Evolutionary conservation across 1,140 invertebrate genomes (phyloP), one percentile per base, ranked within the genome.

Genomic region (Wiebesia pumilae): DNA sequence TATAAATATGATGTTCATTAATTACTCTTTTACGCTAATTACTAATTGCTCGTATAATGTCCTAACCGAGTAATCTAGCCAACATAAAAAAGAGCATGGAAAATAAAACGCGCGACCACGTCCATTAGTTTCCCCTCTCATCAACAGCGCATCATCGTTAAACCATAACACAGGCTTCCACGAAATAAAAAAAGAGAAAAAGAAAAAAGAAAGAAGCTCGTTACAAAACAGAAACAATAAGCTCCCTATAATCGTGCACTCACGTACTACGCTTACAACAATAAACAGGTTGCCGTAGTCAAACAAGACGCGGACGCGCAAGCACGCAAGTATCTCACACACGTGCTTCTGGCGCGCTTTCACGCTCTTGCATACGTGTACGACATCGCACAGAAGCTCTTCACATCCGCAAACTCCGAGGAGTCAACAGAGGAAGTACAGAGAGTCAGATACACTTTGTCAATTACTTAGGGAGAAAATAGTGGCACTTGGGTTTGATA

Each of bases 201-300:
- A 77, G 51, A 73, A 54, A 24, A 73, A 71, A 82, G n/a, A 30
- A 71, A 40, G 47, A 43, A 75, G 27, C n/a, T 19, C 6, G 40
- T 1, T 2, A 7, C 65, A 67, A 65, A 65, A 65, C 3, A 3
- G n/a, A 40, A 40, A 24, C 38, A 40, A 73, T 73, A 71, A 71
- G 67, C 67, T 71, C 24, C 67, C n/a, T 16, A 27, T 73, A 80
- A 30, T 6, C 35, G 24, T 21, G 21, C 27, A n/a, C 54, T 73
- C 80, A 69, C 65, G 86, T 82, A 65, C 38, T 65, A 54, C 27
- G 33, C 21, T 33, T 4, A 71, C 81, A 78, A 81, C 86, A 81
- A 84, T 69, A 69, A 87, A 87, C 82, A 87, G 86, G 86, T 87
- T 87, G 86, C 47, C 75, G 82, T 62, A 51, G 51, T 71, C 75